phyloP scores from a whole-genome alignment of 2,113 vertebrate genomes.

The Eira barbara region DNA sequence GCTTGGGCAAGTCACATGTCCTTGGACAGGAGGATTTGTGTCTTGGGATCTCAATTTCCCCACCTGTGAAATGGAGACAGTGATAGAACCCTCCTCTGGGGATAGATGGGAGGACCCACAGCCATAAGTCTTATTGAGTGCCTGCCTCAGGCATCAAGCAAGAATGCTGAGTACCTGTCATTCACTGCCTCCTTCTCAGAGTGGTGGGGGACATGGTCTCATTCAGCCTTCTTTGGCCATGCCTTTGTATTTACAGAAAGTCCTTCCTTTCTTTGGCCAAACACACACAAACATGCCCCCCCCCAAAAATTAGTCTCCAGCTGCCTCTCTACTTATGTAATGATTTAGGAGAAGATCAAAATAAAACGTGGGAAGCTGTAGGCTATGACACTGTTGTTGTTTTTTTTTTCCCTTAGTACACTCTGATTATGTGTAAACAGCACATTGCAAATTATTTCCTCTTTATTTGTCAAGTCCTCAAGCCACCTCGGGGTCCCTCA shows the following conservation, averaged over 20 bases:
- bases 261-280: not conserved
- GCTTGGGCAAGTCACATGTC: too few species aligned
- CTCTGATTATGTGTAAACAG: slow-evolving; percentile 21
- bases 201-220: rapidly evolving
- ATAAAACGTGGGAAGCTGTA: not conserved
- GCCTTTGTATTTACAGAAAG: not conserved
- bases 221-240: not conserved
- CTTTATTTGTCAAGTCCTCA: slow-evolving; percentile 17
- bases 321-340: not conserved
- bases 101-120: rapidly evolving
- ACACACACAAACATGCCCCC: not conserved
- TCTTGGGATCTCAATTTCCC: not conserved
- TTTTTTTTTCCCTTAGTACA: not conserved
- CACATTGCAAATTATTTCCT: slow-evolving; percentile 19
- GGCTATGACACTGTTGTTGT: not conserved
- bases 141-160: not conserved
- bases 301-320: not conserved
- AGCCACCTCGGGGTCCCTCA: not conserved
- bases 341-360: slow-evolving; percentile 21
- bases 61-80: not conserved
- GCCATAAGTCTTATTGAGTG: rapidly evolving
- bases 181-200: not conserved
- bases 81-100: not conserved
- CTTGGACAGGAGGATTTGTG: not conserved
- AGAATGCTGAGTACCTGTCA: rapidly evolving